Evolutionary conservation across 2,888 invertebrate species (phyloP).

Genomic region (Caradrina kadenii): DNA sequence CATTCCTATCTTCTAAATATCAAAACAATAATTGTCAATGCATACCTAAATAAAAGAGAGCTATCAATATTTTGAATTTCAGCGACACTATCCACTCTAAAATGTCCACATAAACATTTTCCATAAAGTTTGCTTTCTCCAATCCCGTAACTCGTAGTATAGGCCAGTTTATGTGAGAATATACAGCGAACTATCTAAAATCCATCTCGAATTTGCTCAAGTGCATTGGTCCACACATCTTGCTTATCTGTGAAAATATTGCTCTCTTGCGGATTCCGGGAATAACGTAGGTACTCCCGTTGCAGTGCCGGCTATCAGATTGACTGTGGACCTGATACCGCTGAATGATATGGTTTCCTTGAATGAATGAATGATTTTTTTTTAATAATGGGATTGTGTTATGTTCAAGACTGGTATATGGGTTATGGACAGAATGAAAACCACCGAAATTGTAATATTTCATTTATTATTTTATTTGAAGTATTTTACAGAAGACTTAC

Average conservation of each 20-base stretch:
- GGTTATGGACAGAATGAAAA: too few relatives aligned
- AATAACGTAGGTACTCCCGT: slow-evolving; percentile 51
- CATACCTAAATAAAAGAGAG: neutral
- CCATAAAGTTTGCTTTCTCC: slow-evolving; percentile 25
- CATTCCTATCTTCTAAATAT: neutral
- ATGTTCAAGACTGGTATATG: neutral
- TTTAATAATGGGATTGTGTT: slow-evolving; percentile 16
- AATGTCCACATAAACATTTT: neutral
- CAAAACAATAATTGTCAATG: neutral
- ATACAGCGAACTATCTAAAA: slow-evolving; percentile 57
- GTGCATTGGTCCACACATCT: slow-evolving; percentile 68
- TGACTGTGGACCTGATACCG: slow-evolving; percentile 30
- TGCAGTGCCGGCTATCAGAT: slow-evolving; percentile 51
- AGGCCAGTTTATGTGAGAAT: slow-evolving; percentile 51
- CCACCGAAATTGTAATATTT: too few relatives aligned
- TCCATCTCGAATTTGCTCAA: slow-evolving; percentile 64
- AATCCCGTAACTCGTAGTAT: slow-evolving; percentile 43
- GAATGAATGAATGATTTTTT: slow-evolving; percentile 3
- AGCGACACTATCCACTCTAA: neutral
- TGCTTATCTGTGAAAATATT: slow-evolving; percentile 68
- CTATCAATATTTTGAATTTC: neutral
- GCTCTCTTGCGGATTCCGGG: slow-evolving; percentile 56
- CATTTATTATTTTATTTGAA: too few relatives aligned
- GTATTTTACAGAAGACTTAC: too few relatives aligned
- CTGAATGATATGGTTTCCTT: slow-evolving; percentile 15